Percentiles rank a stretch among this genome's conserved stretches.
Evolutionary conservation across 2,113 vertebrate genomes (phyloP).

Genomic region (Mionectes macconnelli): DNA sequence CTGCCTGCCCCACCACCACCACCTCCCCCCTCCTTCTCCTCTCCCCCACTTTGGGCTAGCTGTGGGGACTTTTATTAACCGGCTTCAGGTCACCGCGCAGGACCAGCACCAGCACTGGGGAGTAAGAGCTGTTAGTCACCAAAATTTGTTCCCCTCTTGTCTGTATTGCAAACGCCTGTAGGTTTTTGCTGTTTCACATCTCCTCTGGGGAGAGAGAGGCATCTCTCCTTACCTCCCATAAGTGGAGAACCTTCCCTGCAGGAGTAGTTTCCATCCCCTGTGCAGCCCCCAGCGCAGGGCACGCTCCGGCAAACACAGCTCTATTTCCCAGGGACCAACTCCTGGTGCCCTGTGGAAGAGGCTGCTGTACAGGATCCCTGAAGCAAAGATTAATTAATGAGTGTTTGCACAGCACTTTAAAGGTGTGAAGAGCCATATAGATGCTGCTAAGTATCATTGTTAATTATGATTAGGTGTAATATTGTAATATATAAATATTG

Average conservation of each 20-base stretch:
- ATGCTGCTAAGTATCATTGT: conserved; percentile 63
- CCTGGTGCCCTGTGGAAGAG: not conserved
- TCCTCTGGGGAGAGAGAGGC: not conserved
- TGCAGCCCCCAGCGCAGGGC: not conserved
- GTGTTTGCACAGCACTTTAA: conserved; percentile 62
- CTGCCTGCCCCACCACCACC: accelerated
- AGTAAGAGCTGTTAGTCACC: not conserved
- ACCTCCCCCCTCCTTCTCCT: not conserved
- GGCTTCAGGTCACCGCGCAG: not conserved
- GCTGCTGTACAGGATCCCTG: not conserved
- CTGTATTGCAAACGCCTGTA: not conserved
- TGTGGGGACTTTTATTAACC: not conserved
- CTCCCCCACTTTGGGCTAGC: accelerated
- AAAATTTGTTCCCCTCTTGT: not conserved
- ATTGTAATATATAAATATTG: conserved; percentile 55
- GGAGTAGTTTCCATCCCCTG: not conserved
- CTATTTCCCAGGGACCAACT: not conserved
- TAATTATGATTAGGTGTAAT: conserved; percentile 67
- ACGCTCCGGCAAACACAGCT: accelerated
- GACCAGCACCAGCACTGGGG: not conserved
- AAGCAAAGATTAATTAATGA: conserved; percentile 61
- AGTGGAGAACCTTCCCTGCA: not conserved
- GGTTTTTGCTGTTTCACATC: not conserved
- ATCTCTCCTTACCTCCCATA: not conserved
- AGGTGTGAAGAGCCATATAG: conserved; percentile 67